These are phyloP conservation scores for Corvus cornix DNA, from an alignment of 2,113 vertebrate species.

Conservation along the genomic window DNA sequence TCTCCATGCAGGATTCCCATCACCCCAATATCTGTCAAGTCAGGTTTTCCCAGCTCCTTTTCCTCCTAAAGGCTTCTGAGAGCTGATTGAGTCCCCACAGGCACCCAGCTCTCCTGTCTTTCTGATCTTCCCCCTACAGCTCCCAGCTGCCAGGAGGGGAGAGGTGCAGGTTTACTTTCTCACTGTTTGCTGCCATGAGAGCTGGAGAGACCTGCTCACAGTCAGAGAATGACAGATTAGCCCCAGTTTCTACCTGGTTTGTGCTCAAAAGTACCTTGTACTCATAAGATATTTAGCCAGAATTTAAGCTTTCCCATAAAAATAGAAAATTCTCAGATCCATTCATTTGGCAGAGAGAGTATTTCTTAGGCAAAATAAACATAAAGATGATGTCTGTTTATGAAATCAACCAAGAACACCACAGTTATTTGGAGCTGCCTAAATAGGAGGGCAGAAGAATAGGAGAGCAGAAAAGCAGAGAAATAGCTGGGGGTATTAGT, in stretches of 20 bases:
- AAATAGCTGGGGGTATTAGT: not conserved
- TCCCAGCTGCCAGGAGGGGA: not conserved
- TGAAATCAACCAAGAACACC: not conserved
- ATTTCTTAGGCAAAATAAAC: not conserved
- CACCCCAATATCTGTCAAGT: not conserved
- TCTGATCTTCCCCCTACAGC: not conserved
- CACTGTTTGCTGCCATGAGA: not conserved
- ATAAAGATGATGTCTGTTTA: not conserved
- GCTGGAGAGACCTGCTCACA: not conserved
- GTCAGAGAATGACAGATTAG: not conserved
- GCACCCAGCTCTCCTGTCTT: not conserved
- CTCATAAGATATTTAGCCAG: not conserved
- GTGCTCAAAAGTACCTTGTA: not conserved
- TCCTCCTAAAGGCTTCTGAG: not conserved
- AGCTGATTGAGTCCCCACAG: rapidly evolving
- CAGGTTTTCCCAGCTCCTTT: not conserved
- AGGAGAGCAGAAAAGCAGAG: not conserved
- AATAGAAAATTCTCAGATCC: not conserved
- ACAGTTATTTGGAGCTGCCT: not conserved
- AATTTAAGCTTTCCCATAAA: not conserved
- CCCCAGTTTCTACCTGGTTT: not conserved
- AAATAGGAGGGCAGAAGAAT: not conserved
- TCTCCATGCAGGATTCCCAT: not conserved
- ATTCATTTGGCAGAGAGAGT: not conserved
- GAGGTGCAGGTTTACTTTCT: not conserved